A percentile compares a stretch with the other conserved stretches of the same genome.
Evolutionary conservation across 2,888 invertebrate species (phyloP).

Genomic region (Agrotis exclamationis): DNA sequence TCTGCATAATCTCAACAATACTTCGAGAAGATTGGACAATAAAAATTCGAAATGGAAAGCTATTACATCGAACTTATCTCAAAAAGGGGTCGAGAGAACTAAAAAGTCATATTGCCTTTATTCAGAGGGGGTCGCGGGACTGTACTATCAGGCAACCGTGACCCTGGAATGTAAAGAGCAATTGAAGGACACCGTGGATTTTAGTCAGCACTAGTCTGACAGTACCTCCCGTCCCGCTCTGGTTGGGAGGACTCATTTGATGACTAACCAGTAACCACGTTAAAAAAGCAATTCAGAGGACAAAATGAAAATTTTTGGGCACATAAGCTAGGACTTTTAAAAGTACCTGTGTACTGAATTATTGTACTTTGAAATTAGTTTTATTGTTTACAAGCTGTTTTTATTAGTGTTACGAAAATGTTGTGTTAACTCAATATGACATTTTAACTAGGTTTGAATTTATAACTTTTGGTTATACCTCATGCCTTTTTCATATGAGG

Average conservation of each 20-base stretch:
- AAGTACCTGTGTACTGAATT: constrained; percentile 26
- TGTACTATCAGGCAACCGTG: no score
- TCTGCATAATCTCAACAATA: constrained; percentile 54
- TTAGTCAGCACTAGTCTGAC: no score
- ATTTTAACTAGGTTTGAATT: neutral
- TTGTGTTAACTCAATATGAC: neutral
- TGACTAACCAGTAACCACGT: no score
- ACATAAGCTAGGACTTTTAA: constrained; percentile 20
- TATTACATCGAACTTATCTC: constrained; percentile 55
- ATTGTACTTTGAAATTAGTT: constrained; percentile 43
- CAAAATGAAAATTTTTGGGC: constrained; percentile 28
- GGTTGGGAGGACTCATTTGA: no score
- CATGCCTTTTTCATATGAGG: no score
- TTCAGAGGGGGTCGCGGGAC: constrained; percentile 5
- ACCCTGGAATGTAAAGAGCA: no score
- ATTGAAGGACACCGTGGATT: no score
- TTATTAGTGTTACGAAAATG: constrained; percentile 1
- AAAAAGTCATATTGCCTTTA: constrained; percentile 49
- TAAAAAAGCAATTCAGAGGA: constrained; percentile 6
- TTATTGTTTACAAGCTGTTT: constrained; percentile 17
- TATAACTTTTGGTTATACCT: no score
- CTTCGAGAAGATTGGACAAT: constrained; percentile 56
- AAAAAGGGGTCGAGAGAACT: constrained; percentile 44
- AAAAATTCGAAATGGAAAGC: constrained; percentile 64
- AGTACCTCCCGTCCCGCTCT: no score